Conservation (phyloP, 2,888 invertebrate genomes). For the Eulithis testata region DNA sequence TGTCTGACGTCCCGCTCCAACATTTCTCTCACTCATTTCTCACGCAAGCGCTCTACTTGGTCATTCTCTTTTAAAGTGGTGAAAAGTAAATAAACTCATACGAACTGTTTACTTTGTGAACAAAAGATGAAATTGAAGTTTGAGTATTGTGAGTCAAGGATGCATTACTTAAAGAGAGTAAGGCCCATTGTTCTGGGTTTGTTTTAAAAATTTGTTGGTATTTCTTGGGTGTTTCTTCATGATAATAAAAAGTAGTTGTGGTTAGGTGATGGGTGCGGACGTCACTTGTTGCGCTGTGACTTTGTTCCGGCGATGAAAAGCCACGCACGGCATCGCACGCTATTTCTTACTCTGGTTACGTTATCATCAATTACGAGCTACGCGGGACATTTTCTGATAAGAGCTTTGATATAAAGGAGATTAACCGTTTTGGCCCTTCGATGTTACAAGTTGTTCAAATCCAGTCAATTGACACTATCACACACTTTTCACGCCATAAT, state of each 20-base stretch:
- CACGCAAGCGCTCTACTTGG: conserved; percentile 69
- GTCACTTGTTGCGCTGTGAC: conserved; percentile 80
- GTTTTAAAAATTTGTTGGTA: conserved; percentile 29
- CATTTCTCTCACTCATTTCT: conserved; percentile 65
- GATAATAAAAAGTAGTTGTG: conserved; percentile 54
- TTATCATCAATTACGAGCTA: conserved; percentile 62
- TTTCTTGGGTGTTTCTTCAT: conserved; percentile 43
- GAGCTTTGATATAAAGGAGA: conserved; percentile 14
- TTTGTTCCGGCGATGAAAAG: conserved; percentile 77
- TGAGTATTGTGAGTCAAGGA: conserved; percentile 43
- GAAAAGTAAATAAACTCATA: conserved; percentile 82
- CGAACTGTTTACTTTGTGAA: conserved; percentile 72
- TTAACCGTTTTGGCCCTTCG: neutral
- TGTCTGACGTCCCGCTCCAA: conserved; percentile 67
- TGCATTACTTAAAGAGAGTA: conserved; percentile 28
- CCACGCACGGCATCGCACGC: conserved; percentile 78
- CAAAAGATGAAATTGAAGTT: conserved; percentile 59
- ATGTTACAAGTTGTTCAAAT: neutral
- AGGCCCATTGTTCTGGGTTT: conserved; percentile 14
- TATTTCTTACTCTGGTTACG: conserved; percentile 64
- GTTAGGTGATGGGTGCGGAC: conserved; percentile 59
- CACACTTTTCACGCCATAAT: neutral
- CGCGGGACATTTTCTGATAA: conserved; percentile 27
- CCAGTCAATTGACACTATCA: neutral
- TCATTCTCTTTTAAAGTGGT: conserved; percentile 75